Evolutionary conservation across 2,888 invertebrate species (phyloP), one percentile per base, ranked within the genome.

Genomic region (Arrhopalites spinosus): DNA sequence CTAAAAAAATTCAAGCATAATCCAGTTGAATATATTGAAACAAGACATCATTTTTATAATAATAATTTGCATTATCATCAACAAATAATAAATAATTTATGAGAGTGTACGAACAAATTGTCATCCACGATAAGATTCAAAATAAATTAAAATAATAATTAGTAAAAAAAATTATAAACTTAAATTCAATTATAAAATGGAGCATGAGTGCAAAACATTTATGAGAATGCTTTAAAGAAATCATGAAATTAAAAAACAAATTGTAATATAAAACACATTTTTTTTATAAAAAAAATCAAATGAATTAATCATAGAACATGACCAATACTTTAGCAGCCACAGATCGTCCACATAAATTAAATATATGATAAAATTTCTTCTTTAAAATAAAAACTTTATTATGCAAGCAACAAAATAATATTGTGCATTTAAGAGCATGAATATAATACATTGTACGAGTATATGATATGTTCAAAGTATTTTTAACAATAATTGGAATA

Each of bases 1-100:
- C 97, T 98, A 86, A 0, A 87, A 84, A 81, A 29, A 50, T 3
- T n/a, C 53, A 53, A 53, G 1, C 13, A 53, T 2, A 20, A 53
- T 47, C 47, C 47, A 47, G 13, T 47, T 13, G 13, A n/a, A 47
- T 47, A 17, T 17, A 47, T 1, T 47, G 47, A 17, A 47, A 1
- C n/a, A 47, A 47, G 15, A 47, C 13, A 7, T 47, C n/a, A 47
- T 47, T 47, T 47, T 47, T 2, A 47, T 47, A 7, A 47, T 1
- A 2, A 17, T 47, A 47, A 7, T 47, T 17, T 47, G 1, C n/a
- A 7, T 2, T 47, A 1, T 47, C 47, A 47, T 47, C 7, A n/a
- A n/a, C n/a, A 47, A 17, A 47, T 2, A 2, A 7, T 47, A 47
- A n/a, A 17, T 17, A 47, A 47, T 17, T 47, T 47, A n/a, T n/a